Evolutionary conservation across 2,888 invertebrate species (phyloP).

Genomic region (Prenolepis imparis): DNA sequence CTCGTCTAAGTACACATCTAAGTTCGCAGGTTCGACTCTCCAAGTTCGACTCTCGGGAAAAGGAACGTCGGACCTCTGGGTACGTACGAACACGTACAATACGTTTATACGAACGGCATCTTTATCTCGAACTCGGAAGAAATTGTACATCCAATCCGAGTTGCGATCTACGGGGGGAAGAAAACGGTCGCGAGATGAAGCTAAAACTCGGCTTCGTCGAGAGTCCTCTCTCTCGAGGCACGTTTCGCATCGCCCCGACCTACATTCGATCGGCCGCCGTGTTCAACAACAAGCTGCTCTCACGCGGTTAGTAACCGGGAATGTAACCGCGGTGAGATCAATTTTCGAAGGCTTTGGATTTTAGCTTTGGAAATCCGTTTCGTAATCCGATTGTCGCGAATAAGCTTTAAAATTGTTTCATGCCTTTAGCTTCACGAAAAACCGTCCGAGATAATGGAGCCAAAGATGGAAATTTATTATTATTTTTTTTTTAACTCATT

Average conservation of each 20-base stretch:
- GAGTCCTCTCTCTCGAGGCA: slow-evolving; percentile 2
- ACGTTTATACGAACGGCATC: background rate
- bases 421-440: background rate
- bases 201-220: slow-evolving; percentile 21
- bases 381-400: background rate
- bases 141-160: slow-evolving; percentile 16
- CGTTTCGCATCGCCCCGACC: slow-evolving; percentile 40
- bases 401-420: background rate
- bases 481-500: background rate
- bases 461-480: background rate
- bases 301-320: slow-evolving; percentile 43
- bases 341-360: slow-evolving; percentile 26
- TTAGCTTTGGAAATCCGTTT: background rate
- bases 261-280: slow-evolving; percentile 41
- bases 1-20: background rate
- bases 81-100: slow-evolving; percentile 23
- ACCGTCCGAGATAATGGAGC: background rate
- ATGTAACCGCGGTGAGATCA: slow-evolving; percentile 19
- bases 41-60: background rate
- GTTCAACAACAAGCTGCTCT: slow-evolving; percentile 53
- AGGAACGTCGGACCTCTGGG: background rate
- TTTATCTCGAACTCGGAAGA: slow-evolving; percentile 28
- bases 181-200: background rate
- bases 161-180: background rate
- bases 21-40: slow-evolving; percentile 2